phyloP scores from a whole-genome alignment of 1,140 invertebrate species.

The Phortica variegata region DNA sequence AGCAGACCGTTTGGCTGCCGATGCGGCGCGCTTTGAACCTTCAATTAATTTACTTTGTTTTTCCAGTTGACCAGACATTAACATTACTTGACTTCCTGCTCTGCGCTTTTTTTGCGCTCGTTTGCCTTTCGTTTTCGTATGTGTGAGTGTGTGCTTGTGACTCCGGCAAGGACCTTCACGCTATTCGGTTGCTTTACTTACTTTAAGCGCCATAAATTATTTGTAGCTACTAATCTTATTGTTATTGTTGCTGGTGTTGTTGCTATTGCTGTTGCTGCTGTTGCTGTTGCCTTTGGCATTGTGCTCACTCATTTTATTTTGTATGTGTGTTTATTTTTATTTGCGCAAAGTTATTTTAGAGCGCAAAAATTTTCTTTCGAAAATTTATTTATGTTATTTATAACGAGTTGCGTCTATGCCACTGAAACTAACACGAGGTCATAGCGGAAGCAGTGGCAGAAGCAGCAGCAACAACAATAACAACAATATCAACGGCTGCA shows the following conservation, averaged over 20 bases:
- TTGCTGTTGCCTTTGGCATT: slow-evolving; percentile 4
- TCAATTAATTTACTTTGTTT: slow-evolving; percentile 55
- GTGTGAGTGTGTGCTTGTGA: too few relatives aligned
- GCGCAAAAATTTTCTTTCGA: too few relatives aligned
- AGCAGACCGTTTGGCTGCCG: slow-evolving; percentile 8
- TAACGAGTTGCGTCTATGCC: too few relatives aligned
- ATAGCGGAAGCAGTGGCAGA: too few relatives aligned
- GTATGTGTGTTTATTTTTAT: not conserved
- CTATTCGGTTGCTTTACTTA: slow-evolving; percentile 47
- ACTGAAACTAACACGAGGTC: too few relatives aligned
- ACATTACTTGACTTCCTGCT: slow-evolving; percentile 54
- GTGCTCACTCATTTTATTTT: slow-evolving; percentile 13
- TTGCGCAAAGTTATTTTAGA: not conserved
- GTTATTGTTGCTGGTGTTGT: slow-evolving; percentile 22
- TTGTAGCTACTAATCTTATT: slow-evolving; percentile 43
- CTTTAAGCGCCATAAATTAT: slow-evolving; percentile 53
- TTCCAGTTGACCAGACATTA: slow-evolving; percentile 54
- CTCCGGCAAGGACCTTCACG: slow-evolving; percentile 17
- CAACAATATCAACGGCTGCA: too few relatives aligned
- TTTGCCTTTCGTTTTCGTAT: not conserved
- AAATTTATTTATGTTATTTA: too few relatives aligned
- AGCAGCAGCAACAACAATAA: too few relatives aligned
- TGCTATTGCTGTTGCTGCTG: slow-evolving; percentile 14
- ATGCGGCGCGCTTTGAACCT: slow-evolving; percentile 39
- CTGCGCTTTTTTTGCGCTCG: slow-evolving; percentile 19